These are phyloP conservation scores for Nomada ferruginata DNA, from an alignment of 2,888 invertebrate genomes.

Conservation along the genomic window DNA sequence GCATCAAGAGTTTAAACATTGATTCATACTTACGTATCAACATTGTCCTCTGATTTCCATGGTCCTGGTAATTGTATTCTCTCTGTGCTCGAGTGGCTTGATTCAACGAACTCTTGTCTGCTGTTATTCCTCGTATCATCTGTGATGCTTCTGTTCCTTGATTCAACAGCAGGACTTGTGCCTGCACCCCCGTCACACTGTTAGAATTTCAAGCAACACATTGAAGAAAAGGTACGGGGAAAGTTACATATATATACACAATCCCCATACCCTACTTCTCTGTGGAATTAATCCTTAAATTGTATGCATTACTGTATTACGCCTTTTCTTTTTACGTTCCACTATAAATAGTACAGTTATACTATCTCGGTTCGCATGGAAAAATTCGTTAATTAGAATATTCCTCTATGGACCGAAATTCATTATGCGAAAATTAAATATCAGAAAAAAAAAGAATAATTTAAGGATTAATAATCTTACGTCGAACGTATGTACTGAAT, in stretches of 20 bases:
- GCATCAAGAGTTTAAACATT: neutral
- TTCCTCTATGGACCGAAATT: neutral
- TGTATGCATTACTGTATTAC: neutral
- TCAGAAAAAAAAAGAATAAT: neutral
- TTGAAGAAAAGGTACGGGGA: slow-evolving; percentile 79
- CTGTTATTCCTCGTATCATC: neutral
- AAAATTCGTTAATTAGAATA: too few relatives aligned
- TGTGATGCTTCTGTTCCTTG: slow-evolving; percentile 55
- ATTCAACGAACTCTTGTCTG: neutral
- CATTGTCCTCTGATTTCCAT: slow-evolving; percentile 21
- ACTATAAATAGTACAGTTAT: neutral
- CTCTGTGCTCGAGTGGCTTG: neutral
- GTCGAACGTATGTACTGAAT: neutral
- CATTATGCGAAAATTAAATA: neutral
- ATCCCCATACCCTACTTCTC: slow-evolving; percentile 73
- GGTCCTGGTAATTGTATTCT: slow-evolving; percentile 8
- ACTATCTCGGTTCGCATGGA: too few relatives aligned
- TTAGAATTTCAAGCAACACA: slow-evolving; percentile 82
- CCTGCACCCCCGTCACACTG: slow-evolving; percentile 83
- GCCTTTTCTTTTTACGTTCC: neutral
- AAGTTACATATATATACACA: slow-evolving; percentile 39
- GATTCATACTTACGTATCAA: slow-evolving; percentile 32
- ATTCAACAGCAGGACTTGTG: slow-evolving; percentile 73
- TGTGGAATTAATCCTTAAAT: slow-evolving; percentile 49
- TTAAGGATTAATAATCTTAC: slow-evolving; percentile 19